phyloP scores from a whole-genome alignment of 2,888 invertebrate genomes.

The Osedax frankpressi region DNA sequence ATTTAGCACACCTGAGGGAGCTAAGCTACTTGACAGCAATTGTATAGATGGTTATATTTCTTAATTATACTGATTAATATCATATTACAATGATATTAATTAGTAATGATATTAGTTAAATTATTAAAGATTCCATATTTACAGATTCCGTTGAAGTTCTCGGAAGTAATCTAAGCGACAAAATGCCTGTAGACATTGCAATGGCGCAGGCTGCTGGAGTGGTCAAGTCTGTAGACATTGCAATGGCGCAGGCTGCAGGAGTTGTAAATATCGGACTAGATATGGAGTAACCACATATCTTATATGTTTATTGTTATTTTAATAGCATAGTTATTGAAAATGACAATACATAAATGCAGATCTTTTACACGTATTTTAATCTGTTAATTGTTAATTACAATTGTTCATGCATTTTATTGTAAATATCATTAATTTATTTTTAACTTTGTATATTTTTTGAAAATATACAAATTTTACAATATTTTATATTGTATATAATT shows the following conservation, averaged over 20 bases:
- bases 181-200: not conserved
- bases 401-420: not conserved
- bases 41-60: not conserved
- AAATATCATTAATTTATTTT: not conserved
- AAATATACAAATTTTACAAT: not conserved
- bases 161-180: not conserved
- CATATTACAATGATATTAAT: not conserved
- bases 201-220: not conserved
- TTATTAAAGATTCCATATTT: not conserved
- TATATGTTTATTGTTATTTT: not conserved
- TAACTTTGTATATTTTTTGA: not conserved
- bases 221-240: not conserved
- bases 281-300: not conserved
- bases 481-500: not conserved
- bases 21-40: not conserved
- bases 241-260: not conserved
- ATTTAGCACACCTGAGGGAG: not conserved
- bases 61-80: not conserved
- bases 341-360: not conserved
- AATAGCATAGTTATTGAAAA: not conserved
- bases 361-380: not conserved
- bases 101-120: not conserved
- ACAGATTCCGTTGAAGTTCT: not conserved
- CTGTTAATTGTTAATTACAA: not conserved
- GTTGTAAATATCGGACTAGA: not conserved